These are phyloP conservation scores for Harpalus rufipes DNA, from an alignment of 2,888 invertebrate species.

Conservation along the genomic window DNA sequence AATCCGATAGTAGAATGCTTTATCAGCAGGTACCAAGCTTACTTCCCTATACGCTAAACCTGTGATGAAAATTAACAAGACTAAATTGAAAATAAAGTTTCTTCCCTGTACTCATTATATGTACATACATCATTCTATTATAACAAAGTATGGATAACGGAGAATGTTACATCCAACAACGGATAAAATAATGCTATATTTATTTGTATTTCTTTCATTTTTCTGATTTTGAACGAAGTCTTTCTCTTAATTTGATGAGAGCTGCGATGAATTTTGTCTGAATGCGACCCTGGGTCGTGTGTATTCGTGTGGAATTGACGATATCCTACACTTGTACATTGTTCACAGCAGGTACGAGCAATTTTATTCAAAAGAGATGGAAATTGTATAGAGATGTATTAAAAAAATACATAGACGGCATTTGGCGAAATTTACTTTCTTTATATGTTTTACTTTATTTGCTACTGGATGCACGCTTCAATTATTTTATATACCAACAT, in stretches of 20 bases:
- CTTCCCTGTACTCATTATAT: no score
- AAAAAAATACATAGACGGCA: conserved; percentile 52
- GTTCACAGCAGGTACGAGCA: conserved; percentile 55
- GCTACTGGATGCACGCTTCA: conserved; percentile 26
- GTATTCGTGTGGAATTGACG: conserved; percentile 57
- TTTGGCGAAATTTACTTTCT: conserved; percentile 51
- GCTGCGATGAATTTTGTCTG: conserved; percentile 2
- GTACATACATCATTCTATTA: no score
- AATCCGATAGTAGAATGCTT: no score
- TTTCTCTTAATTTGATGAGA: neutral
- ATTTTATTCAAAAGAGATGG: conserved; percentile 61
- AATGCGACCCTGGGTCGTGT: conserved; percentile 14
- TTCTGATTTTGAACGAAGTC: no score
- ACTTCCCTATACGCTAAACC: no score
- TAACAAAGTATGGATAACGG: no score
- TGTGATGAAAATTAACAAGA: no score
- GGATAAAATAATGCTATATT: neutral
- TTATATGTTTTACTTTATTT: conserved; percentile 52
- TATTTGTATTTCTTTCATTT: no score
- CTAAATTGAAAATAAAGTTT: no score
- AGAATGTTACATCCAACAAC: neutral
- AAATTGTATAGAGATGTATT: conserved; percentile 56
- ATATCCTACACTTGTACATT: conserved; percentile 53
- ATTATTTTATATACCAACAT: conserved; percentile 45
- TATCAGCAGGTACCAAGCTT: no score